Conservation (phyloP, 1,140 invertebrate genomes). For the Plectrocnemia conspersa region DNA sequence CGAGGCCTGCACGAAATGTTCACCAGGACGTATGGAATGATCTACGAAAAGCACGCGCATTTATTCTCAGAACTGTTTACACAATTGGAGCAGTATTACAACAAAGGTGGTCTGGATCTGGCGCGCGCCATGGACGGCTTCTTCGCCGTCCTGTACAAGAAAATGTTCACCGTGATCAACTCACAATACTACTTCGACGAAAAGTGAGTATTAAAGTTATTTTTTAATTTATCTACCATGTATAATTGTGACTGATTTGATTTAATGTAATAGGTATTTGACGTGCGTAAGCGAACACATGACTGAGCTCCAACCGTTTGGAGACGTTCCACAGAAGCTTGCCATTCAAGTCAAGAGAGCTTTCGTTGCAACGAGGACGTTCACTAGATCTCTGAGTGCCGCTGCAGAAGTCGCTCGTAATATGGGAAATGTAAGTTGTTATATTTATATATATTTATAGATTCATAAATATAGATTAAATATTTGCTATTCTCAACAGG, state of each 20-base stretch:
- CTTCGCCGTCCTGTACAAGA: slow-evolving; percentile 88
- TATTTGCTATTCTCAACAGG: slow-evolving; percentile 37
- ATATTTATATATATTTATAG: background rate
- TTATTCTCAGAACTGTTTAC: slow-evolving; percentile 90
- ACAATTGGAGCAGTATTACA: slow-evolving; percentile 86
- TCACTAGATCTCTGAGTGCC: slow-evolving; percentile 80
- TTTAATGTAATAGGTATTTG: slow-evolving; percentile 57
- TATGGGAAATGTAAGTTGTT: slow-evolving; percentile 73
- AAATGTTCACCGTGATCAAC: slow-evolving; percentile 95
- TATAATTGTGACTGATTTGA: slow-evolving; percentile 9
- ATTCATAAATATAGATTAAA: background rate
- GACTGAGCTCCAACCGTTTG: slow-evolving; percentile 89
- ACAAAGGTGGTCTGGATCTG: slow-evolving; percentile 74
- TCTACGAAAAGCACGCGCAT: slow-evolving; percentile 90
- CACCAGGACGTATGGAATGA: slow-evolving; percentile 87
- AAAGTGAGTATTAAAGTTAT: slow-evolving; percentile 67
- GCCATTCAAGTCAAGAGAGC: slow-evolving; percentile 83
- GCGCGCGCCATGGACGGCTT: slow-evolving; percentile 86
- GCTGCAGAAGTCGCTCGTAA: slow-evolving; percentile 79
- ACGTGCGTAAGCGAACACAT: slow-evolving; percentile 86
- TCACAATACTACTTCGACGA: slow-evolving; percentile 83
- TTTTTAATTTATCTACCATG: background rate
- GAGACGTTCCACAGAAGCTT: slow-evolving; percentile 87
- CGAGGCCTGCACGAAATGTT: slow-evolving; percentile 91
- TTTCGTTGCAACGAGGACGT: slow-evolving; percentile 90